Base-by-base conservation (phyloP, 2,797 vertebrate genomes). In the Dipus sagitta region DNA sequence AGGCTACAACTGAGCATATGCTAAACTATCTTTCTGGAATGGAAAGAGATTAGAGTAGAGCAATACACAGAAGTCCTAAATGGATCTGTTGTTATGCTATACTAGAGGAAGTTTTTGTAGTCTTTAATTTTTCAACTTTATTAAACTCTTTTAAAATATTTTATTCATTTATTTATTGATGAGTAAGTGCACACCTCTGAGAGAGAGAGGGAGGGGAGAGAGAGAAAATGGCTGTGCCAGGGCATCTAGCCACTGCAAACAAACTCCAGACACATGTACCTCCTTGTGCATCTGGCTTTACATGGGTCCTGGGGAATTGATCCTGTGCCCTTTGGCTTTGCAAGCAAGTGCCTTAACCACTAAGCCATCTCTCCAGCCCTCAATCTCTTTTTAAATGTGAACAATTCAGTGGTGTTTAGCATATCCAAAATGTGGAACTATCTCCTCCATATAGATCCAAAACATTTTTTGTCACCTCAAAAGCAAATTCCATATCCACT, bases 351-450 rank as follows among this genome's bases (percentile, higher is more conserved):
- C 47, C 47, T 47, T 47, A 47, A 47, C 47, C 47, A 47, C 47
- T 47, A 47, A 47, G 47, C 9, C 47, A 47, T 47, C 47, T 8
- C 47, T 47, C 47, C 7, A 47, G 9, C 8, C 47, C 47, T 47
- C 47, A 47, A 47, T 47, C 11, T 47, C 47, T 47, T 91, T 65
- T 84, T 65, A 58, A 87, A 38, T 71, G 8, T 90, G 71, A 95
- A 71, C 18, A 75, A 30, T 82, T 79, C 18, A 52, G 11, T 70
- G 67, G 28, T 67, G 30, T 81, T 70, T 78, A 11, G 6, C 34
- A 7, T 28, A 76, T 68, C 58, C 28, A 70, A 4, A 67, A n/a
- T 68, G 1, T 34, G 0, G 5, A 74, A 15, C 14, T 14, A 7
- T 52, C 18, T 47, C 24, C 42, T 93, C 38, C 10, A 15, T 84